Conservation (phyloP, 2,888 invertebrate species). For the Tachina lurida region DNA sequence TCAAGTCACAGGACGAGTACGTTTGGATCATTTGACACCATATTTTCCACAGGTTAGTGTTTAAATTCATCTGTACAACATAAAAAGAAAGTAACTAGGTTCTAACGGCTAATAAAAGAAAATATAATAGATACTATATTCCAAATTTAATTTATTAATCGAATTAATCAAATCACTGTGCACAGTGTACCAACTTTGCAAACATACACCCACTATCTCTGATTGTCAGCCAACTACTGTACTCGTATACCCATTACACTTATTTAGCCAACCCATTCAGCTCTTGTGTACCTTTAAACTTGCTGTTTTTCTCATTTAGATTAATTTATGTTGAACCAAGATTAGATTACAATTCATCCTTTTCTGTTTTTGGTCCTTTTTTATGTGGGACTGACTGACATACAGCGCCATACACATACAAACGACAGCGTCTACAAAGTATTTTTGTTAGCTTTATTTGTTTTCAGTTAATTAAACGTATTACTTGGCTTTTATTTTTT, state of each 20-base stretch:
- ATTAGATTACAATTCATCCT: constrained; percentile 67
- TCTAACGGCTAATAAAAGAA: too few species aligned
- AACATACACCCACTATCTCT: not conserved
- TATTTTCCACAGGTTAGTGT: too few species aligned
- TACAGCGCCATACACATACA: not conserved
- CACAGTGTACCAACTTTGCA: not conserved
- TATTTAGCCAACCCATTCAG: not conserved
- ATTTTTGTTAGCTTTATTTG: constrained; percentile 65
- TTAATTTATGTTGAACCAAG: constrained; percentile 59
- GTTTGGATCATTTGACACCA: too few species aligned
- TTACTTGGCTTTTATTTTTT: constrained; percentile 36
- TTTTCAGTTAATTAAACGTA: constrained; percentile 69
- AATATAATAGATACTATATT: too few species aligned
- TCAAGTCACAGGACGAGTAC: too few species aligned
- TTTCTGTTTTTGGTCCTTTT: constrained; percentile 36
- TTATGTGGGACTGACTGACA: constrained; percentile 7
- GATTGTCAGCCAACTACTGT: constrained; percentile 21
- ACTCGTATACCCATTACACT: not conserved
- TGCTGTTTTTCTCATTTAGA: constrained; percentile 57
- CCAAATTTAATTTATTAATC: not conserved
- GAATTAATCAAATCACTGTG: not conserved
- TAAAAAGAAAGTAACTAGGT: too few species aligned
- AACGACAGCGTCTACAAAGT: constrained; percentile 17
- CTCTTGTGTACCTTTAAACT: not conserved
- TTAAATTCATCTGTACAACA: too few species aligned